These are phyloP conservation scores for Poeciliopsis paucimaculata DNA, from an alignment of 2,797 vertebrate species.

Conservation along the genomic window DNA sequence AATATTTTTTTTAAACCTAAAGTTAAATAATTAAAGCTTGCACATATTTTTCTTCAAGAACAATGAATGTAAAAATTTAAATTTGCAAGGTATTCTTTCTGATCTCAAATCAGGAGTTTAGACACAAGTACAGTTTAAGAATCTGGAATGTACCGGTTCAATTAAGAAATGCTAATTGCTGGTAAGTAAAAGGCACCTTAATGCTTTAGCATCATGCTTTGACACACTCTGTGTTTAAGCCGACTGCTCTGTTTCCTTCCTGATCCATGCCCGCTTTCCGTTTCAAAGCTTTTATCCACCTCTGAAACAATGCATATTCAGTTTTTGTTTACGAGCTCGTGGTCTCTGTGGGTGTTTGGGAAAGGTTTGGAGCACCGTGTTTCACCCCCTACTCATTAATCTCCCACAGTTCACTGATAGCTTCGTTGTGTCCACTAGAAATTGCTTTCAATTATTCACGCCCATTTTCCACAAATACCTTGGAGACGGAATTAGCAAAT, in stretches of 20 bases:
- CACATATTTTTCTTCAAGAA: neutral
- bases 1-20: neutral
- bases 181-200: slow-evolving; percentile 31
- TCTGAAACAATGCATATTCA: slow-evolving; percentile 66
- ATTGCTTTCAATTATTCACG: slow-evolving; percentile 83
- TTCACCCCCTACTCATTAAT: slow-evolving; percentile 77
- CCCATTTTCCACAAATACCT: slow-evolving; percentile 83
- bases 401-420: slow-evolving; percentile 76
- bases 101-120: slow-evolving; percentile 10
- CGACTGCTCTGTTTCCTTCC: slow-evolving; percentile 31
- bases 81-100: slow-evolving; percentile 10
- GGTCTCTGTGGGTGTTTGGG: slow-evolving; percentile 64
- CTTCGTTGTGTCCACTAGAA: slow-evolving; percentile 79
- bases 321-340: slow-evolving; percentile 62
- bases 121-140: slow-evolving; percentile 15
- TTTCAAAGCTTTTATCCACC: slow-evolving; percentile 34
- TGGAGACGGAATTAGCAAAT: slow-evolving; percentile 83
- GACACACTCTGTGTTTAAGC: slow-evolving; percentile 59
- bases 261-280: slow-evolving; percentile 39
- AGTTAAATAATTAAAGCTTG: neutral
- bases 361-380: slow-evolving; percentile 58
- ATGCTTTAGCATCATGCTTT: slow-evolving; percentile 52
- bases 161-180: slow-evolving; percentile 36
- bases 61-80: neutral
- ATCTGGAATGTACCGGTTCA: slow-evolving; percentile 25